These are phyloP conservation scores for rat (Rattus norvegicus) DNA, from an alignment of 2,113 vertebrate species.

Conservation along the genomic window DNA sequence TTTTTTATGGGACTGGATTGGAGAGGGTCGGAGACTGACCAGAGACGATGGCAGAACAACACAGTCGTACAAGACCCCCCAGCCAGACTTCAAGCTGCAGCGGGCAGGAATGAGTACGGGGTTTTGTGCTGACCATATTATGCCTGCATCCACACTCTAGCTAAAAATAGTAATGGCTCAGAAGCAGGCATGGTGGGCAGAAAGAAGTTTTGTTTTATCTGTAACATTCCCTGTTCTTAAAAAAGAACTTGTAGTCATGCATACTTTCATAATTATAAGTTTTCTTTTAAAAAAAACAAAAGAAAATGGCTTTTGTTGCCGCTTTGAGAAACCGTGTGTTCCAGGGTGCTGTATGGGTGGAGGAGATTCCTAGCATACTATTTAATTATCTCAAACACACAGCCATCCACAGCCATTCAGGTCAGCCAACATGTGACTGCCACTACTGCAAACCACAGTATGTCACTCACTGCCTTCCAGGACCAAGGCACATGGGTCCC, in stretches of 20 bases:
- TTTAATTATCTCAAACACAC: neutral
- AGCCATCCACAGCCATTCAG: neutral
- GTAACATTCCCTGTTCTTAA: neutral
- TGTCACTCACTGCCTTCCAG: neutral
- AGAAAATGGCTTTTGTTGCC: neutral
- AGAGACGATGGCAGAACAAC: neutral
- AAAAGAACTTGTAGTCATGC: conserved; percentile 27
- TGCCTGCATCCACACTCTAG: neutral
- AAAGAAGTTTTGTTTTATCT: conserved; percentile 28
- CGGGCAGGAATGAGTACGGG: conserved; percentile 12
- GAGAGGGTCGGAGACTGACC: neutral
- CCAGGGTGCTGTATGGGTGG: neutral
- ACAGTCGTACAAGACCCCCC: neutral
- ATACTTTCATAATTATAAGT: neutral
- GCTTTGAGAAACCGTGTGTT: neutral
- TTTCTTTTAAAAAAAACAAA: conserved; percentile 45
- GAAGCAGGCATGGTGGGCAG: neutral
- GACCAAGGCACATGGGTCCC: neutral
- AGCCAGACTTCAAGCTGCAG: neutral
- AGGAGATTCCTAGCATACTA: neutral
- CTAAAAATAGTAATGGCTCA: neutral
- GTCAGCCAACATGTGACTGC: neutral
- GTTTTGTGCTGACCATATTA: neutral
- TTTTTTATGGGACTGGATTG: neutral
- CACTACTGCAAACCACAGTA: neutral